Evolutionary conservation across 2,888 invertebrate genomes (phyloP).

Genomic region (Pyrgus malvae): DNA sequence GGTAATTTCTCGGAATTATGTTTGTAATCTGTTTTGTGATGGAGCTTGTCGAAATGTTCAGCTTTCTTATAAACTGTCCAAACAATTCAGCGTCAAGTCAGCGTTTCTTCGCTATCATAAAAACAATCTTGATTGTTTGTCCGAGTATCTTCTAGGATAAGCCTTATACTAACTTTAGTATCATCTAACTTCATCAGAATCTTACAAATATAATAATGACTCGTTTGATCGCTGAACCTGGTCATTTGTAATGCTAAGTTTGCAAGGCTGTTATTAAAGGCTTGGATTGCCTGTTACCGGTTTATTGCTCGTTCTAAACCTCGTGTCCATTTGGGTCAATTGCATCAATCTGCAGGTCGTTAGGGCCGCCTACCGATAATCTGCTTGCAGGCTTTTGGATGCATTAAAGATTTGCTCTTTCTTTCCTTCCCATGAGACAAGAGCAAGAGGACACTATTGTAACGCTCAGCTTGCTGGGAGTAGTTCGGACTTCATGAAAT

Average conservation of each 20-base stretch:
- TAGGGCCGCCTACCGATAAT: slow-evolving; percentile 44
- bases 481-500: not conserved
- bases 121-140: too few relatives aligned
- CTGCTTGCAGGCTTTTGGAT: slow-evolving; percentile 15
- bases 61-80: slow-evolving; percentile 1
- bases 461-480: slow-evolving; percentile 1
- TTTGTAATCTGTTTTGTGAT: slow-evolving; percentile 29
- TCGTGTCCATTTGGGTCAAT: slow-evolving; percentile 57
- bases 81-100: too few relatives aligned
- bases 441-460: not conserved
- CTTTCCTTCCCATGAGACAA: not conserved
- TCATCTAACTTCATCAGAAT: too few relatives aligned
- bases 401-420: not conserved
- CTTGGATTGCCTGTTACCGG: slow-evolving; percentile 47
- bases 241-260: not conserved
- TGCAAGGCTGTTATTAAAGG: slow-evolving; percentile 44
- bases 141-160: too few relatives aligned
- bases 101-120: too few relatives aligned
- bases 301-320: slow-evolving; percentile 49
- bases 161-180: too few relatives aligned
- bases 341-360: slow-evolving; percentile 53
- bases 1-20: slow-evolving; percentile 5
- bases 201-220: too few relatives aligned
- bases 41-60: slow-evolving; percentile 4
- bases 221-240: not conserved